Evolutionary conservation across 2,888 invertebrate genomes (phyloP).

Genomic region (Cataglyphis livida): DNA sequence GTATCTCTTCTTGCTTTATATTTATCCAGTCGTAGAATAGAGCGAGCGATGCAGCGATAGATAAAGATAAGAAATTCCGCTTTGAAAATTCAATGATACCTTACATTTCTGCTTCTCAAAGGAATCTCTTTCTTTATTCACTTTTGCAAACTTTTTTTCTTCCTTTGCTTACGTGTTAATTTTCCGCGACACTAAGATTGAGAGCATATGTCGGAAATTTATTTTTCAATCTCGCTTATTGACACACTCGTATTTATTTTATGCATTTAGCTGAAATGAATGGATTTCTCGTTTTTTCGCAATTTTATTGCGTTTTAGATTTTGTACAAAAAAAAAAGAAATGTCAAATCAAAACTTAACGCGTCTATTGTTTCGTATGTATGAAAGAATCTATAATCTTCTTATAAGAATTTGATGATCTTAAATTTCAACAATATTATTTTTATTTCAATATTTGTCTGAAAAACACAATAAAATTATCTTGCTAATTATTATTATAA

Average conservation of each 20-base stretch:
- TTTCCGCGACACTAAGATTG: not conserved
- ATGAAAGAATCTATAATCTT: no score
- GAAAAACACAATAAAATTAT: no score
- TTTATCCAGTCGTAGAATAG: slow-evolving; percentile 24
- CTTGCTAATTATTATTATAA: no score
- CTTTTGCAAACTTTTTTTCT: not conserved
- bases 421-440: no score
- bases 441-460: no score
- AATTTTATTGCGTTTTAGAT: not conserved
- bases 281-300: slow-evolving; percentile 11
- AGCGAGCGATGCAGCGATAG: not conserved
- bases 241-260: not conserved
- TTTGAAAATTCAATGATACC: slow-evolving; percentile 40
- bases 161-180: not conserved
- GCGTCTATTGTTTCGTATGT: no score
- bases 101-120: slow-evolving; percentile 15
- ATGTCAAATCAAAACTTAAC: no score
- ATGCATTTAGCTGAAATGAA: not conserved
- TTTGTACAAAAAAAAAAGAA: no score
- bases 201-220: not conserved
- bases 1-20: slow-evolving; percentile 38
- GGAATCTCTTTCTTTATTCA: slow-evolving; percentile 1
- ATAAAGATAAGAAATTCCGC: not conserved
- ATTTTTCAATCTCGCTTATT: slow-evolving; percentile 21
- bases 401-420: no score